Evolutionary conservation across 1,140 invertebrate genomes (phyloP), one percentile per base, ranked within the genome.

Genomic region (Cheumatopsyche charites): DNA sequence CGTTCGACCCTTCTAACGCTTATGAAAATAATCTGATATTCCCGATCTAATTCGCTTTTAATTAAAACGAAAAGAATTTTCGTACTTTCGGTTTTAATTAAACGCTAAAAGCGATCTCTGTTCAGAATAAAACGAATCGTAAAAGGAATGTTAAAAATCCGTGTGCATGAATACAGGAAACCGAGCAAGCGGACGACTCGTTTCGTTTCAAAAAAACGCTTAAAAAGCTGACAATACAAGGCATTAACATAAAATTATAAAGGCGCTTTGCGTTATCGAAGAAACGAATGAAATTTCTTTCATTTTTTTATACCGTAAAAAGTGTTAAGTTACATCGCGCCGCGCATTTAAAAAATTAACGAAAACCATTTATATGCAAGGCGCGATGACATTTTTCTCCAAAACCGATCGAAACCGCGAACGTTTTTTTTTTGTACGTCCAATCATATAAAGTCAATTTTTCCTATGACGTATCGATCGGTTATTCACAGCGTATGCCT

Each of bases 401-500:
- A 36, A 36, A 36, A 36, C 29, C 9, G 29, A 36, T 9, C 3
- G 3, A 52, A 52, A 52, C 19, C 47, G 47, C 19, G 29, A 36
- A 17, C 19, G 7, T 17, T 52, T 52, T 17, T 19, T 19, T 1
- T 17, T 52, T 17, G 15, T 1, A 15, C 47, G 47, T 7, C n/a
- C n/a, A 52, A 52, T 17, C 6, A 52, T 52, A 52, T 19, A 52
- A 17, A 9, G 7, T 17, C 15, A 9, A 17, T 52, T 17, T 15
- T 6, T 62, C 19, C 58, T 17, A 52, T 52, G 47, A 52, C 19
- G 29, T 36, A 36, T 52, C 47, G 15, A 52, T 52, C 15, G 47
- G 19, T 62, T 45, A 58, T 67, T 43, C 63, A 41, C 47, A 43
- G 29, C 47, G 70, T 36, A 65, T 36, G 70, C 61, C 45, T 71